Evolutionary conservation across 1,140 invertebrate species (phyloP), one percentile per base, ranked within the genome.

Genomic region (Parasteatoda tepidariorum): DNA sequence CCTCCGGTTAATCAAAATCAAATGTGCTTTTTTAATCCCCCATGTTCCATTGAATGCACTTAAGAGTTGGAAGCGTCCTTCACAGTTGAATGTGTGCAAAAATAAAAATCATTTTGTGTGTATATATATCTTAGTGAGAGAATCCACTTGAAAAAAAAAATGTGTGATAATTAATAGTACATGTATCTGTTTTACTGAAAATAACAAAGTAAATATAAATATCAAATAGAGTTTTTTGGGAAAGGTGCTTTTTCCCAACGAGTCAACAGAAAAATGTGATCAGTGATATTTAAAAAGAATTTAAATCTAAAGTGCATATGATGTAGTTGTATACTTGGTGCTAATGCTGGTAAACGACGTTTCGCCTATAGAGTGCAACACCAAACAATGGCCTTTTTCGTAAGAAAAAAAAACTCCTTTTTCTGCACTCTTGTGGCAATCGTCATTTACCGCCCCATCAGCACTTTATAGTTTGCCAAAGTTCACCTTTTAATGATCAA

Each of bases 401-500:
- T n/a, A n/a, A n/a, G n/a, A n/a, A n/a, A n/a, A n/a, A 13, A 41
- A 41, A 41, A 41, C 5, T 67, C n/a, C n/a, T 71, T 41, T 66
- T 38, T 54, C 28, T 24, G 34, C 34, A 68, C 66, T 31, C 5
- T 28, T 22, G 26, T 26, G 38, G 26, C 9, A 54, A 22, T 48
- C n/a, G 41, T 38, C 33, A 34, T 81, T 67, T 28, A 48, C 66
- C 22, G 22, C 55, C 54, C 64, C 78, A 67, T 81, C 54, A 67
- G 64, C 64, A 67, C 78, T 70, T 74, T 30, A 55, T 57, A 67
- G 54, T 28, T 70, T 38, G 78, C 78, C 78, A 81, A 81, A 81
- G 78, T 81, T 68, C 78, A 70, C 67, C 66, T 81, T 61, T 81
- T 28, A 61, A 81, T 70, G 78, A 81, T 81, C 78, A 81, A 81